Percentiles rank a stretch among this genome's conserved stretches.
These are phyloP conservation scores for Microtus montanus DNA, from an alignment of 2,113 vertebrate genomes.

Conservation along the genomic window DNA sequence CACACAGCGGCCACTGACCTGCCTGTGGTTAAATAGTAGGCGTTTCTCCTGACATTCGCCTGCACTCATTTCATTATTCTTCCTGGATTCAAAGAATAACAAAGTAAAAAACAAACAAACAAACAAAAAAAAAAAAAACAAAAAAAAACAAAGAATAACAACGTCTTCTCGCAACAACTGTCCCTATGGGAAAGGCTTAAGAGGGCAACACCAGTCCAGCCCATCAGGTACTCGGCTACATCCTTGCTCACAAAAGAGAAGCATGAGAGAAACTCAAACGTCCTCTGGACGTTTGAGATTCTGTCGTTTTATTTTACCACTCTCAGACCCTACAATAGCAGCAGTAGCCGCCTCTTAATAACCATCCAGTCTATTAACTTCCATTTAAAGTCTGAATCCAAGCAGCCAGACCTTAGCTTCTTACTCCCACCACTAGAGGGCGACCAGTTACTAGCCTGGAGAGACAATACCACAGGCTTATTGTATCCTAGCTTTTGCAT, in stretches of 20 bases:
- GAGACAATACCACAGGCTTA: fast-evolving
- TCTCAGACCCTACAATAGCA: not conserved
- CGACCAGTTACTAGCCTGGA: slow-evolving; percentile 50
- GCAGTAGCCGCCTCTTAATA: too few relatives aligned
- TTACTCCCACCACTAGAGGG: slow-evolving; percentile 67
- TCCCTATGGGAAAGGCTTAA: not conserved
- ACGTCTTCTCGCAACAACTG: not conserved
- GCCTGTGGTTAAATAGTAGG: not conserved
- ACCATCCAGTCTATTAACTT: fast-evolving
- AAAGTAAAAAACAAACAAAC: too few relatives aligned
- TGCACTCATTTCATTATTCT: not conserved
- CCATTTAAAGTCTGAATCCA: not conserved
- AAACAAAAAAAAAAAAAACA: too few relatives aligned
- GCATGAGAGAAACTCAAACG: not conserved
- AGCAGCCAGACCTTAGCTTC: not conserved
- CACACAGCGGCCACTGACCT: not conserved
- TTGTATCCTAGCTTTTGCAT: fast-evolving
- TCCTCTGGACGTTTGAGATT: not conserved
- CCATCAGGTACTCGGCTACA: not conserved
- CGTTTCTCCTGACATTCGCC: not conserved
- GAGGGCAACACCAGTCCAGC: not conserved
- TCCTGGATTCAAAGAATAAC: not conserved
- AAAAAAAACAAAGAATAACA: not conserved
- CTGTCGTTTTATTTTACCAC: not conserved
- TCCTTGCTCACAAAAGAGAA: not conserved